phyloP scores from a whole-genome alignment of 64 coral and sea anemone species.

The Cladopsammia gracilis region DNA sequence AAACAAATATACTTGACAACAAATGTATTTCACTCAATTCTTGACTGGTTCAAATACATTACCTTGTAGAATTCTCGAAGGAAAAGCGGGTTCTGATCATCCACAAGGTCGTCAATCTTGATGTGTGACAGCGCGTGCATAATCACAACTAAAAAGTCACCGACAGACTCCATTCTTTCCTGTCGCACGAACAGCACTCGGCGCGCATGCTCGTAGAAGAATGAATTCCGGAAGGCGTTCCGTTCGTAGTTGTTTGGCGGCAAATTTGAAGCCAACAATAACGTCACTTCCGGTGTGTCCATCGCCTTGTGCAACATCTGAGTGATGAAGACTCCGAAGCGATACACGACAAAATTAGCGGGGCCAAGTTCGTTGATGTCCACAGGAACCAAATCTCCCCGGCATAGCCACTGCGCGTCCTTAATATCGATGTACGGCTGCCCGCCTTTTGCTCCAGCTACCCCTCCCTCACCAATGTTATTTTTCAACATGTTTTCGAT shows the following conservation, averaged over 20 bases:
- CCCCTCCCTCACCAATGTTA: slow-evolving; percentile 90
- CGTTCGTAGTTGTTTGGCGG: slow-evolving; percentile 90
- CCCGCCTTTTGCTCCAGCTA: slow-evolving; percentile 83
- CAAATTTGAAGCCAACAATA: slow-evolving; percentile 97
- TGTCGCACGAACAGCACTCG: slow-evolving; percentile 94
- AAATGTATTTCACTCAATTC: too few species aligned
- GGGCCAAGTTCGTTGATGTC: slow-evolving; percentile 97
- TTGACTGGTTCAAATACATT: neutral
- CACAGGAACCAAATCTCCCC: slow-evolving; percentile 89
- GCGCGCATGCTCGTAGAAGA: slow-evolving; percentile 97
- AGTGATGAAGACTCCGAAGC: slow-evolving; percentile 96
- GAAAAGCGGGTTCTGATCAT: slow-evolving; percentile 97
- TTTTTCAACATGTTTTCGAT: slow-evolving; percentile 91
- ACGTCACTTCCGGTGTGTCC: slow-evolving; percentile 94
- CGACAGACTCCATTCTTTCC: slow-evolving; percentile 94
- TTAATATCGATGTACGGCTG: slow-evolving; percentile 94
- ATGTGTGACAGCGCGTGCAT: slow-evolving; percentile 98
- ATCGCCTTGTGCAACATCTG: slow-evolving; percentile 91
- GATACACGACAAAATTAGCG: slow-evolving; percentile 96
- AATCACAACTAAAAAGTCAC: slow-evolving; percentile 97
- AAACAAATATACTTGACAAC: too few species aligned
- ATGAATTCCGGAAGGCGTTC: slow-evolving; percentile 97
- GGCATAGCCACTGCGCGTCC: slow-evolving; percentile 97
- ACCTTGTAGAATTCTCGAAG: slow-evolving; percentile 99
- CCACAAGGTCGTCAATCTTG: slow-evolving; percentile 83